Conservation (phyloP, 2,797 vertebrate species). For the Borostomias antarcticus region DNA sequence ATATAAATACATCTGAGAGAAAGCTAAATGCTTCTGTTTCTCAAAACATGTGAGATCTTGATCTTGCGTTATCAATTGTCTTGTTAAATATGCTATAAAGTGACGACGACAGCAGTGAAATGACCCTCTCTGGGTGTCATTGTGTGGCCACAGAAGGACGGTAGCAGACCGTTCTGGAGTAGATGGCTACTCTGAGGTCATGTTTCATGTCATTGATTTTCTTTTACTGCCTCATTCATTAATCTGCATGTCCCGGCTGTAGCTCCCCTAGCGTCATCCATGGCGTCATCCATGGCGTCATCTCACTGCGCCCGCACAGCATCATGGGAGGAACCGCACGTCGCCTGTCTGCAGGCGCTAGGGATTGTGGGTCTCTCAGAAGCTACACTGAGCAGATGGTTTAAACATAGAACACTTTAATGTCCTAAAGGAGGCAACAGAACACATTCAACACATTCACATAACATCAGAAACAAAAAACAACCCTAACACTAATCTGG, state of each 20-base stretch:
- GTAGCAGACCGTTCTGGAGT: not conserved
- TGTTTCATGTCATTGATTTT: conserved; percentile 12
- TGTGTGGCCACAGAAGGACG: not conserved
- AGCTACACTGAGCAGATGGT: not conserved
- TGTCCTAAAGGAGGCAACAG: no score
- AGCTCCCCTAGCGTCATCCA: no score
- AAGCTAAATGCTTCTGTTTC: no score
- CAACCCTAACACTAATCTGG: no score
- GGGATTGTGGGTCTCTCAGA: not conserved
- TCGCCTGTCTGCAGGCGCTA: not conserved
- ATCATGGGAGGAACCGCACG: conserved; percentile 11
- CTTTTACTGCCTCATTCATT: not conserved
- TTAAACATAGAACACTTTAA: no score
- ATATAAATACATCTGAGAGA: no score
- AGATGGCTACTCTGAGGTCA: not conserved
- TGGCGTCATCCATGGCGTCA: no score
- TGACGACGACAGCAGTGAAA: not conserved
- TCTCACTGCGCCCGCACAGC: not conserved
- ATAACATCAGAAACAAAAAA: no score
- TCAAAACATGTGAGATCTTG: no score
- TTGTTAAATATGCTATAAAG: no score
- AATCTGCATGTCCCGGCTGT: not conserved
- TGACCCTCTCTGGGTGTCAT: not conserved
- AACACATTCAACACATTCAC: no score
- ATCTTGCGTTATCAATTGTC: no score